These are phyloP conservation scores for Montipora capricornis DNA, from an alignment of 64 coral and sea anemone species.

Conservation along the genomic window DNA sequence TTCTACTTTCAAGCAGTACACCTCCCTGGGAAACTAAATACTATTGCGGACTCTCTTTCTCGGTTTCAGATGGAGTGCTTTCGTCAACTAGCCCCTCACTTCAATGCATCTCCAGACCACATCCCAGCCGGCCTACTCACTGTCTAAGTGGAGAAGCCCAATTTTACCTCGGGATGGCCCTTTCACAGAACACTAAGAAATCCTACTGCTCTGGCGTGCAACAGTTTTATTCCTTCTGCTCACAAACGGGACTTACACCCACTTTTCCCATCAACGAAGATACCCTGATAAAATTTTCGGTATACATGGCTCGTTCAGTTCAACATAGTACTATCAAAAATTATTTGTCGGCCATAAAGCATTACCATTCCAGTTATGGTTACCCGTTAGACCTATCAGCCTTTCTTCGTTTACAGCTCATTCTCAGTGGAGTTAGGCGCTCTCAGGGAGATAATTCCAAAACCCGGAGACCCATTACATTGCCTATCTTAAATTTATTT, in stretches of 20 bases:
- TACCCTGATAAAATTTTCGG: conserved; percentile 27
- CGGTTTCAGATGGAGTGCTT: not conserved
- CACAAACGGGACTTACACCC: not conserved
- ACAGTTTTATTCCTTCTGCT: not conserved
- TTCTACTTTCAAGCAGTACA: too few relatives aligned
- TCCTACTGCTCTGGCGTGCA: not conserved
- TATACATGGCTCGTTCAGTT: not conserved
- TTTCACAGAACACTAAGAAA: not conserved
- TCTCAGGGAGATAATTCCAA: not conserved
- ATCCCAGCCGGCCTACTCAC: not conserved
- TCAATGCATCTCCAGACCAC: not conserved
- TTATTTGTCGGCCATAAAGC: conserved; percentile 13
- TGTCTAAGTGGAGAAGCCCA: not conserved
- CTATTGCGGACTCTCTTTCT: too few relatives aligned
- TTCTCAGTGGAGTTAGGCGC: too few relatives aligned
- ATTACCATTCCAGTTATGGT: not conserved
- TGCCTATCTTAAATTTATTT: not conserved
- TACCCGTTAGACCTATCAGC: not conserved
- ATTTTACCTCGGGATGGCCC: not conserved
- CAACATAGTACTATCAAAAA: conserved; percentile 38
- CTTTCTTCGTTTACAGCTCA: too few relatives aligned
- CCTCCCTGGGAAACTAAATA: too few relatives aligned
- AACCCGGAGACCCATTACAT: not conserved
- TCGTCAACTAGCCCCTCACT: not conserved
- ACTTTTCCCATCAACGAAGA: conserved; percentile 5